These are phyloP conservation scores for Psammodynastes pulverulentus DNA, from an alignment of 2,113 vertebrate genomes.

Conservation along the genomic window DNA sequence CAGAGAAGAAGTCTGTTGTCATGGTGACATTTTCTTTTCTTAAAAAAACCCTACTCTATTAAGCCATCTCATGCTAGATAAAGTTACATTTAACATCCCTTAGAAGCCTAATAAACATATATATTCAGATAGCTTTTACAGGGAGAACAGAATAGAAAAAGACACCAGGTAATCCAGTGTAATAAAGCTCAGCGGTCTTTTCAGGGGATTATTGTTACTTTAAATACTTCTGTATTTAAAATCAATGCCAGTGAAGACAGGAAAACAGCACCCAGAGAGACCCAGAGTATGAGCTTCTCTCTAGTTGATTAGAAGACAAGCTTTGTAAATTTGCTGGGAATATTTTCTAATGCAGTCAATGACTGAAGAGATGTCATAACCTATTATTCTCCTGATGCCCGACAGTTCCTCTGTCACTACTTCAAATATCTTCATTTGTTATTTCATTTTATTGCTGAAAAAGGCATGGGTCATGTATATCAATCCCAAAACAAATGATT, in stretches of 20 bases:
- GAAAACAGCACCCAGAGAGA: slow-evolving; percentile 3
- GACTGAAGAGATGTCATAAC: slow-evolving; percentile 43
- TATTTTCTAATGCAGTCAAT: slow-evolving; percentile 52
- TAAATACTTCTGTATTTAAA: slow-evolving; percentile 34
- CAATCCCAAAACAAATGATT: slow-evolving; percentile 47
- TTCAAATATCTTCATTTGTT: background rate
- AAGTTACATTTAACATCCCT: slow-evolving; percentile 21
- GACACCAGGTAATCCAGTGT: slow-evolving; percentile 27
- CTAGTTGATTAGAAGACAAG: slow-evolving; percentile 36
- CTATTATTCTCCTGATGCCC: slow-evolving; percentile 39
- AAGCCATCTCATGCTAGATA: background rate
- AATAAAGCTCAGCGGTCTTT: slow-evolving; percentile 28
- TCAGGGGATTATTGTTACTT: slow-evolving; percentile 12
- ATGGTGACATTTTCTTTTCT: background rate
- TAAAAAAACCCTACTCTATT: background rate
- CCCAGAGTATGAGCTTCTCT: slow-evolving; percentile 21
- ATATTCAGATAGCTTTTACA: background rate
- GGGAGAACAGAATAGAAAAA: slow-evolving; percentile 15
- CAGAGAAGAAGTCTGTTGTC: background rate
- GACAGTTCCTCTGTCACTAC: background rate
- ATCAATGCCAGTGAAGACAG: background rate
- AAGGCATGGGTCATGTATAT: slow-evolving; percentile 21
- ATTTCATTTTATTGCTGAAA: background rate
- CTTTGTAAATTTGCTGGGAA: slow-evolving; percentile 52
- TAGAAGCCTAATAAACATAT: slow-evolving; percentile 22